Evolutionary conservation across 2,888 invertebrate genomes (phyloP).

Genomic region (Pterostichus madidus): DNA sequence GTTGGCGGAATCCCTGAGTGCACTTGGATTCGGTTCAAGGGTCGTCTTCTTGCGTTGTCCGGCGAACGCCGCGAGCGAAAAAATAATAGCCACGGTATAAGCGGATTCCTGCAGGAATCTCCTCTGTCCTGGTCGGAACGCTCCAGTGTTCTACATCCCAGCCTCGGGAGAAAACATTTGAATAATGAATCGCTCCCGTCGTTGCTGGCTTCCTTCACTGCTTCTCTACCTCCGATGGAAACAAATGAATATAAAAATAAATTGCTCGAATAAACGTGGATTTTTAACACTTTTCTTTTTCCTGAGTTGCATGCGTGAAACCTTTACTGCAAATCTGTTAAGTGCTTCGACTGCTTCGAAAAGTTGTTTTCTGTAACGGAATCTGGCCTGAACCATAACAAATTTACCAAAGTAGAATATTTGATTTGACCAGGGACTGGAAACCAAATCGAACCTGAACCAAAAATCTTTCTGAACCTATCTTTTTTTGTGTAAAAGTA

Average conservation of each 20-base stretch:
- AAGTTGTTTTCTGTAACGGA: no score
- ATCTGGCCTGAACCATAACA: no score
- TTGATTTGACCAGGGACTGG: no score
- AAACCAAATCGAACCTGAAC: no score
- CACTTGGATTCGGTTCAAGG: slow-evolving; percentile 59
- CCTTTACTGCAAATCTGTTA: slow-evolving; percentile 7
- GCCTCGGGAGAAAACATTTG: slow-evolving; percentile 42
- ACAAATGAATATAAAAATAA: slow-evolving; percentile 63
- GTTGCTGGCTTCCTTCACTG: slow-evolving; percentile 26
- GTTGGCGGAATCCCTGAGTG: slow-evolving; percentile 61
- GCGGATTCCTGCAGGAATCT: slow-evolving; percentile 48
- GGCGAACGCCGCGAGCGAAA: slow-evolving; percentile 28
- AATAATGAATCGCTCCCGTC: slow-evolving; percentile 56
- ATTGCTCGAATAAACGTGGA: slow-evolving; percentile 47
- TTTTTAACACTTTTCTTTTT: slow-evolving; percentile 31
- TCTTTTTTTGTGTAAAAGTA: no score
- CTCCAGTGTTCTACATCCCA: no score
- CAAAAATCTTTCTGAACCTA: no score
- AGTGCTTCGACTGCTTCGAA: background rate
- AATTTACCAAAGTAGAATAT: no score
- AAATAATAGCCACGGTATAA: slow-evolving; percentile 50
- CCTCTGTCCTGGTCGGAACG: background rate
- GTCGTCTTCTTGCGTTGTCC: slow-evolving; percentile 49
- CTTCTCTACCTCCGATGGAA: slow-evolving; percentile 9
- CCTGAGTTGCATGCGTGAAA: slow-evolving; percentile 31